phyloP scores from a whole-genome alignment of 2,797 vertebrate species.

The Smutsia gigantea region DNA sequence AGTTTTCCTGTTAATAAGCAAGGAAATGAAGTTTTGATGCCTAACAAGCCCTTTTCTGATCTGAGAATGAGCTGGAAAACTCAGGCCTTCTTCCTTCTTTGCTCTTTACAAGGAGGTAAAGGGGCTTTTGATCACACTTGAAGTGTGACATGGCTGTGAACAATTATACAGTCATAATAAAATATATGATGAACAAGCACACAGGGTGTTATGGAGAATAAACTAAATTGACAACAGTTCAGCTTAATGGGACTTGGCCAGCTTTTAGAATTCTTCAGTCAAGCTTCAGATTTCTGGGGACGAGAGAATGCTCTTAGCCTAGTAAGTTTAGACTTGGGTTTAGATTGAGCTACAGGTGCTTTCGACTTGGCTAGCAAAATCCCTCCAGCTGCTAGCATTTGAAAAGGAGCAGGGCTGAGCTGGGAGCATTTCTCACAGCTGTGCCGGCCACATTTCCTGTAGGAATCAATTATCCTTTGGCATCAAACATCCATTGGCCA shows the following conservation, averaged over 20 bases:
- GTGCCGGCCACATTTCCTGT: neutral
- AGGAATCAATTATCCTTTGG: neutral
- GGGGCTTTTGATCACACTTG: neutral
- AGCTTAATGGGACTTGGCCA: neutral
- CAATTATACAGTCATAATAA: too few relatives aligned
- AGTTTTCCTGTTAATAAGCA: neutral
- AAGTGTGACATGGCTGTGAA: too few relatives aligned
- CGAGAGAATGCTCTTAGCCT: neutral
- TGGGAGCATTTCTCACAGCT: neutral
- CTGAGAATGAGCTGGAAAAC: neutral
- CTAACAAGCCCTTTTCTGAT: neutral
- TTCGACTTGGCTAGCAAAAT: constrained; percentile 25
- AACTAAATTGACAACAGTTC: neutral
- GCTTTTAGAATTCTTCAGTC: neutral
- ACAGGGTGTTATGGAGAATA: neutral
- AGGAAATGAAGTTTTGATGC: neutral
- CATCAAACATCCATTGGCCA: neutral
- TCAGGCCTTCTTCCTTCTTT: neutral
- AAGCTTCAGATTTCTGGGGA: neutral
- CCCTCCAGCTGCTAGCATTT: neutral
- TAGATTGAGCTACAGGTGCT: neutral
- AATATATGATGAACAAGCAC: too few relatives aligned
- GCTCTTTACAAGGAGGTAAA: neutral
- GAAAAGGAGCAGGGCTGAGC: neutral
- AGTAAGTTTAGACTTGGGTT: neutral